These are phyloP conservation scores for Rattus rattus DNA, from an alignment of 2,113 vertebrate species.

Conservation along the genomic window DNA sequence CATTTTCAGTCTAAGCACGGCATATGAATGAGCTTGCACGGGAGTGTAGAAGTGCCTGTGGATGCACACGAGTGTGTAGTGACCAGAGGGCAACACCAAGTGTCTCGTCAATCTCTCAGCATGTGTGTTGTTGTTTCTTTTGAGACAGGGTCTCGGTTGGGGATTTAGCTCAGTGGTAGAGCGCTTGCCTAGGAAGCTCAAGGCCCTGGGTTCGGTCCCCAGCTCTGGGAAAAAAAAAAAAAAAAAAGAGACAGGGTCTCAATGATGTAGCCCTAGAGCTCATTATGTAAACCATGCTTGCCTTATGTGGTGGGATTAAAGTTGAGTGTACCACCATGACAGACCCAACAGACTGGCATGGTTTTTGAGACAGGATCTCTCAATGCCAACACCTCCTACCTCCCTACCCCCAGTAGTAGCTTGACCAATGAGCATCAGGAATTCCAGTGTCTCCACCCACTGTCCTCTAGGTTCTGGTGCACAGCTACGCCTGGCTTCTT, in stretches of 20 bases:
- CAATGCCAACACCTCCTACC: too few species aligned
- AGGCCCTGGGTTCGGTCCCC: too few species aligned
- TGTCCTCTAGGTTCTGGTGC: not conserved
- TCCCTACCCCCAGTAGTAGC: not conserved
- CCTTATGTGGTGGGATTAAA: not conserved
- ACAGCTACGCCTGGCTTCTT: not conserved
- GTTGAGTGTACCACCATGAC: too few species aligned
- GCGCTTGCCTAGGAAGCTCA: too few species aligned
- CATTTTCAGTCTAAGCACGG: not conserved
- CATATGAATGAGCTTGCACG: not conserved
- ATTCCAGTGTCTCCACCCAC: not conserved
- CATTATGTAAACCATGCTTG: not conserved
- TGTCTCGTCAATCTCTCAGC: not conserved
- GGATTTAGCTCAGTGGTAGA: too few species aligned
- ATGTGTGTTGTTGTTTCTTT: not conserved
- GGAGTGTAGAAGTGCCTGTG: too few species aligned
- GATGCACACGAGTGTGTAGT: not conserved
- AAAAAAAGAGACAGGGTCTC: not conserved
- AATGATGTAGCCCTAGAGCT: not conserved
- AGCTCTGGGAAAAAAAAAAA: too few species aligned
- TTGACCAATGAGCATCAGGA: not conserved
- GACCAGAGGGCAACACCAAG: not conserved
- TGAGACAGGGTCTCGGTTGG: not conserved
- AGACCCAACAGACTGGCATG: not conserved
- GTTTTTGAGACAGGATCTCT: not conserved